Base-by-base conservation (phyloP, 2,113 vertebrate species). In the Onychorhynchus coronatus region DNA sequence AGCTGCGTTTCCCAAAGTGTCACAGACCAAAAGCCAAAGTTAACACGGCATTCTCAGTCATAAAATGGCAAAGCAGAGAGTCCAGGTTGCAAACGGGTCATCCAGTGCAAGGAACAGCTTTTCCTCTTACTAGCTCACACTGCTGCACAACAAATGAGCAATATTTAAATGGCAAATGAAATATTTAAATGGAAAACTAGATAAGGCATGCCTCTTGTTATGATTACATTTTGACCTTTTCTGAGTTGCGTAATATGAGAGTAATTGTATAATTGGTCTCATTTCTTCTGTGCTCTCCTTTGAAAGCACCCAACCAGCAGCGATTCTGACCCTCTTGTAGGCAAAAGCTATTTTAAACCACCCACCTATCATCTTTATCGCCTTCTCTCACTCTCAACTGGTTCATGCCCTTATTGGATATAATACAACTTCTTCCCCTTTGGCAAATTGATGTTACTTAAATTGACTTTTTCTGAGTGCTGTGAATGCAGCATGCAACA, bases 211-310 rank as follows among this genome's bases (percentile, higher is more conserved):
- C 31, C 22, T 91, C 73, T 94, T 93, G 46, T 85, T 94, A 70
- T 92, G 87, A 92, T 86, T 95, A 53, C 70, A 62, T 84, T 96
- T 92, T 96, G 83, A 93, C 88, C 85, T 95, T 96, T 96, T 90
- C 95, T 75, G 91, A 72, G 76, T 94, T 96, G 79, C 88, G 72
- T 89, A 95, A 94, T 89, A 94, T 91, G 91, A 71, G 75, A 74
- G 56, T 90, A 95, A 94, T 92, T 75, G 62, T 93, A 85, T 94
- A 95, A 93, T 92, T 1, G 1, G 56, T 84, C 86, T 96, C 7
- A 42, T 91, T 94, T 94, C 85, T 91, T 89, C 47, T 56, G 25
- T 81, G 56, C 37, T 75, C 44, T 77, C 56, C 30, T 33, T 70
- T 81, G 58, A 68, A 89, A 71, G 24, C 85, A 53, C 44, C 37